Evolutionary conservation across 2,888 invertebrate genomes (phyloP).

Genomic region (Ormia ochracea): DNA sequence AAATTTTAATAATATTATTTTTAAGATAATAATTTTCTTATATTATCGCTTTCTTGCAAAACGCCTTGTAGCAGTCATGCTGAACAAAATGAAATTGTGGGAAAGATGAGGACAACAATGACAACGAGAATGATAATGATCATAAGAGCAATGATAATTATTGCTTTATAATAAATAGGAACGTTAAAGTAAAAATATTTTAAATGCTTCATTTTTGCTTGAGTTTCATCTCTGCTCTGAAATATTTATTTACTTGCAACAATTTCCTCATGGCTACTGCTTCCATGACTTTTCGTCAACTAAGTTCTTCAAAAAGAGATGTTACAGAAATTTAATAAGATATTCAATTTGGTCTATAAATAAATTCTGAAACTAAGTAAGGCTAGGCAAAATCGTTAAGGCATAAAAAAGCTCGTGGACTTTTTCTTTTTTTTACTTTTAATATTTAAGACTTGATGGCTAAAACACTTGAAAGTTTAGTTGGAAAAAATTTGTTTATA

Average conservation of each 20-base stretch:
- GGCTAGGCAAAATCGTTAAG: no score
- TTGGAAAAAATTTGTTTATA: no score
- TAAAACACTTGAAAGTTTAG: no score
- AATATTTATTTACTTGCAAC: conserved; percentile 34
- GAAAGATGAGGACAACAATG: not conserved
- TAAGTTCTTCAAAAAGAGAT: conserved; percentile 1
- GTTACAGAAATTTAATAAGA: not conserved
- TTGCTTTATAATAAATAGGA: conserved; percentile 25
- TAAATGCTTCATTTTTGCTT: conserved; percentile 3
- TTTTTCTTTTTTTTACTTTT: no score
- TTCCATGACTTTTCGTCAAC: not conserved
- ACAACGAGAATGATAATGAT: not conserved
- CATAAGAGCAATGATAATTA: conserved; percentile 27
- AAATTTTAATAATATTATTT: conserved; percentile 33
- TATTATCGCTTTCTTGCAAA: conserved; percentile 27
- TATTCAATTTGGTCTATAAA: no score
- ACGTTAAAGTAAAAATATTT: conserved; percentile 27
- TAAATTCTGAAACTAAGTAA: no score
- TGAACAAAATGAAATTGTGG: conserved; percentile 19
- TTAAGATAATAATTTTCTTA: conserved; percentile 49
- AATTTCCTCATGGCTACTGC: not conserved
- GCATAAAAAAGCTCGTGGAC: no score
- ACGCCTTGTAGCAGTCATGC: conserved; percentile 37
- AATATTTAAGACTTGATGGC: no score
- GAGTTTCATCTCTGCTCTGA: conserved; percentile 22